Evolutionary conservation across 2,888 invertebrate genomes (phyloP), one percentile per base, ranked within the genome.

Genomic region (Silvanus unidentatus): DNA sequence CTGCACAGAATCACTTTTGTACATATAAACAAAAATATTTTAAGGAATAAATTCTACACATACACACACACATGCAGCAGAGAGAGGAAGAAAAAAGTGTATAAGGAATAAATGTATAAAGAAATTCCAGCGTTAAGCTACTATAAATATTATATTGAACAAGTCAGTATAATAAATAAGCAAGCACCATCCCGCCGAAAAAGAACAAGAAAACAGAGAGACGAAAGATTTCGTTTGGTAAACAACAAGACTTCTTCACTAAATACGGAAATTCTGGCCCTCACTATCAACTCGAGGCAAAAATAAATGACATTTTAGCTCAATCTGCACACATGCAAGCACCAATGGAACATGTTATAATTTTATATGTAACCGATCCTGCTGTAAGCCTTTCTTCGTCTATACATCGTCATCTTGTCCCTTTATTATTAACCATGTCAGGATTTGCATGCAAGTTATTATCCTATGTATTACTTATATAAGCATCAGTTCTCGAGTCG

Each of bases 251-350:
- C 53, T n/a, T n/a, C n/a, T 48, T 58, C 58, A 57, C 65, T 62
- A 62, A 65, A 64, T 62, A 62, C 64, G 65, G 65, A 65, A 64
- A 65, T 61, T 54, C 54, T 54, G 55, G 53, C 58, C 58, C 37
- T 5, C 57, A 52, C 50, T 50, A 51, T 54, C 55, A 16, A 12
- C 11, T 8, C 3, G 47, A 44, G 38, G 30, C 43, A 46, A 59
- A 52, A 63, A 64, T 62, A 63, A 64, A 65, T 63, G 65, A 65
- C 65, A 63, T 62, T 63, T 60, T 55, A 54, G 53, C 55, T 55
- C 58, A 58, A 64, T 62, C 59, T 63, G 62, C 63, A 64, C 63
- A 57, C 62, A 53, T 54, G 56, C 55, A 60, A 57, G 32, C 11
- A 32, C 32, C 4, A 32, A 54, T 52, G 54, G 32, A 55, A 59